These are phyloP conservation scores for Anthophora plumipes DNA, from an alignment of 2,888 invertebrate species.

Conservation along the genomic window DNA sequence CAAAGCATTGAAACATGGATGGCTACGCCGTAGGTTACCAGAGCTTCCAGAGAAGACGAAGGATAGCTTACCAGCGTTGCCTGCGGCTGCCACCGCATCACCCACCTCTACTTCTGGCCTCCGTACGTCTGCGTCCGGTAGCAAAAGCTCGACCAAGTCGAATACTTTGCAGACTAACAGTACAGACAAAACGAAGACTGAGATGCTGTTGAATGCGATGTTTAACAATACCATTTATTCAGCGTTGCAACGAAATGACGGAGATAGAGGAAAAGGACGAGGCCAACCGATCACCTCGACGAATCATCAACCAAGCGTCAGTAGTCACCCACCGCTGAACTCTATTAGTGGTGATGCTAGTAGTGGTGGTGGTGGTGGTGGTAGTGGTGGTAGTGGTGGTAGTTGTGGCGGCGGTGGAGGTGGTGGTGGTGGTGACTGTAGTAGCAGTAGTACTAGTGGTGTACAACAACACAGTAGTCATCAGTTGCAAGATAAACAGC, in stretches of 20 bases:
- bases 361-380: conserved; percentile 29
- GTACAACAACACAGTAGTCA: conserved; percentile 40
- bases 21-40: conserved; percentile 92
- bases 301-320: conserved; percentile 32
- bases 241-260: conserved; percentile 36
- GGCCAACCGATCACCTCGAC: conserved; percentile 16
- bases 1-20: conserved; percentile 94
- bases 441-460: conserved; percentile 37
- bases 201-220: conserved; percentile 50
- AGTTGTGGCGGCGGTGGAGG: conserved; percentile 24
- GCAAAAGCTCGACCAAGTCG: conserved; percentile 69
- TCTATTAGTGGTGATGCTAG: conserved; percentile 46
- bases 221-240: conserved; percentile 40
- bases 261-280: not conserved
- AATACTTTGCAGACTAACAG: conserved; percentile 55
- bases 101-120: conserved; percentile 65
- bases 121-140: conserved; percentile 71
- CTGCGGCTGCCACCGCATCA: conserved; percentile 42
- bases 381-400: conserved; percentile 18
- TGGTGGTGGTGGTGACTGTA: conserved; percentile 25
- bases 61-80: conserved; percentile 64
- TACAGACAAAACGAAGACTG: conserved; percentile 45
- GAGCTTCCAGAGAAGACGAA: conserved; percentile 87
- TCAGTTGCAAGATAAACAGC: conserved; percentile 63
- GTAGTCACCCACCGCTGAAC: conserved; percentile 55